Base-by-base conservation (phyloP, 2,113 vertebrate species). In the Phaethon lepturus region DNA sequence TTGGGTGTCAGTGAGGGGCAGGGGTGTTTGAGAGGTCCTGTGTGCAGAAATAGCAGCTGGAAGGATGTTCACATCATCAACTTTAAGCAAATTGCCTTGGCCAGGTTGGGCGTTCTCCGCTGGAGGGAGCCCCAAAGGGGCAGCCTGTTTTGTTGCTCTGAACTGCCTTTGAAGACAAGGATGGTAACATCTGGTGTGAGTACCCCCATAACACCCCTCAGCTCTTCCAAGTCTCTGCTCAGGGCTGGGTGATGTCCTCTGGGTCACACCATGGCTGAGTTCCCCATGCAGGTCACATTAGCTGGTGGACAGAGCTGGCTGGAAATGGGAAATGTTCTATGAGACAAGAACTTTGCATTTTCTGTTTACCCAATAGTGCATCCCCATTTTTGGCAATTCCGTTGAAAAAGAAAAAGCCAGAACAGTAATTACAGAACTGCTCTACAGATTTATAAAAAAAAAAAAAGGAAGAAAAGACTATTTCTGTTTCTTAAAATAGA, bases 271-370 rank as follows among this genome's bases (percentile, higher is more conserved):
- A 28, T 0, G 0, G 16, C 29, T 0, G 1, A 16, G n/a, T 2
- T 89, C 10, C 38, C 23, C 16, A 0, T 13, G 0, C 10, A 11
- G 28, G 22, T 82, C 33, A 12, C 3, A 0, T 2, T 58, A 35
- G 23, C n/a, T 28, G 58, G 35, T 62, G 60, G 17, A 17, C 63
- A 60, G 95, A 79, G 50, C 40, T 80, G 79, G 10, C 42, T 53
- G 74, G 49, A 35, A 56, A 47, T 8, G 25, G 24, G 35, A 50
- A 33, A 38, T 17, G 8, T 31, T 68, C 59, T 35, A 4, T 0
- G 1, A 74, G 78, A 35, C 7, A 11, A 75, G 83, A 79, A 18
- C 6, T 8, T 35, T 13, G 22, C 3, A 0, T 45, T 50, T 73
- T 44, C 22, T 29, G 0, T 55, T 78, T 88, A n/a, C 31, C 45